Evolutionary conservation across 2,888 invertebrate genomes (phyloP).

Genomic region (Latrodectus hesperus): DNA sequence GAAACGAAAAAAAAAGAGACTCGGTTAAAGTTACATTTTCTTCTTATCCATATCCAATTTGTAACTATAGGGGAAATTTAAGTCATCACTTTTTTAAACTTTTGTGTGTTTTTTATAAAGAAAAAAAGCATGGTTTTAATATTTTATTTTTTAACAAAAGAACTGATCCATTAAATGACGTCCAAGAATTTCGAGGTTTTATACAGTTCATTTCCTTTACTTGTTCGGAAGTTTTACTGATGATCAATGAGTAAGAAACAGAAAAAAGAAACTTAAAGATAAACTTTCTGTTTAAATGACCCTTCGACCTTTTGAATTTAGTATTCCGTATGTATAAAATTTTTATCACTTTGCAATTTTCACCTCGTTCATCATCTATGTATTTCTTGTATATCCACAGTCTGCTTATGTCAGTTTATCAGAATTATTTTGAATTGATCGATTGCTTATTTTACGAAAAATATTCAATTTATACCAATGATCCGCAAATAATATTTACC

Average conservation of each 20-base stretch:
- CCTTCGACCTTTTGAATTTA: slow-evolving; percentile 33
- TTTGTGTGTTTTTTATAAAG: background rate
- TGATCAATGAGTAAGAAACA: background rate
- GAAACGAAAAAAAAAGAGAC: background rate
- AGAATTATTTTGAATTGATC: slow-evolving; percentile 18
- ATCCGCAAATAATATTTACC: too few relatives aligned
- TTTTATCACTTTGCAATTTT: too few relatives aligned
- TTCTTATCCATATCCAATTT: slow-evolving; percentile 2
- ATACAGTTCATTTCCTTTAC: slow-evolving; percentile 30
- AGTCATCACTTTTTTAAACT: background rate
- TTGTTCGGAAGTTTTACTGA: background rate
- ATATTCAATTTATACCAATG: too few relatives aligned
- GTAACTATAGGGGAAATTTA: background rate
- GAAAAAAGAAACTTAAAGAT: slow-evolving; percentile 8
- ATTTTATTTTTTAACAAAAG: slow-evolving; percentile 4
- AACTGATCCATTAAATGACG: slow-evolving; percentile 37
- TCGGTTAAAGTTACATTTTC: background rate
- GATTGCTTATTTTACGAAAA: background rate
- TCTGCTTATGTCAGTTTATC: slow-evolving; percentile 25
- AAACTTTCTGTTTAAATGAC: slow-evolving; percentile 31
- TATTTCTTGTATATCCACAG: too few relatives aligned
- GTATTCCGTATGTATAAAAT: background rate
- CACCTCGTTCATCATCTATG: too few relatives aligned
- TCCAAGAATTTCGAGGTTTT: background rate
- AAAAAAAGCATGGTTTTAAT: slow-evolving; percentile 13